A percentile compares a stretch with the other conserved stretches of the same genome.
Evolutionary conservation across 2,888 invertebrate genomes (phyloP).

Genomic region (Drosophila stalkeri): DNA sequence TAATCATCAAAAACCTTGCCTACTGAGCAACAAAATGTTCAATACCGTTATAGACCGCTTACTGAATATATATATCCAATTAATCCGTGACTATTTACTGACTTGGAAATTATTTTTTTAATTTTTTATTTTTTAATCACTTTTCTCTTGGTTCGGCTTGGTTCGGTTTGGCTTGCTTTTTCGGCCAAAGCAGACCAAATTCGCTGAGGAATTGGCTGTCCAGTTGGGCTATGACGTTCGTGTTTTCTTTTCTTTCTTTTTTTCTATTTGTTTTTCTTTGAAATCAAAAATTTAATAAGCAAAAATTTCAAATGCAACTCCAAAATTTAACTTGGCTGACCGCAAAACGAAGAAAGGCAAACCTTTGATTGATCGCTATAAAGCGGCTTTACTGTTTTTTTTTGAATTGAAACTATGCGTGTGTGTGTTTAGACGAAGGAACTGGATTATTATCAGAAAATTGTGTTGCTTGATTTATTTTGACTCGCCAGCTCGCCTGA

Average conservation of each 20-base stretch:
- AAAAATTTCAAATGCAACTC: slow-evolving; percentile 35
- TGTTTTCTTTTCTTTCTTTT: not conserved
- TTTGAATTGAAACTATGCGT: slow-evolving; percentile 43
- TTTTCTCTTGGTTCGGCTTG: not conserved
- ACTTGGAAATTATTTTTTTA: not conserved
- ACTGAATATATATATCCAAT: not conserved
- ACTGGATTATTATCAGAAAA: slow-evolving; percentile 52
- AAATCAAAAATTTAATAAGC: slow-evolving; percentile 7
- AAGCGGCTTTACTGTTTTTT: slow-evolving; percentile 40
- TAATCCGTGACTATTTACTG: not conserved
- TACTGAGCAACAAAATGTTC: slow-evolving; percentile 26
- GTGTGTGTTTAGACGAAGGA: slow-evolving; percentile 60
- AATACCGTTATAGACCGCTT: not conserved
- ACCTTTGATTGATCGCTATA: slow-evolving; percentile 31
- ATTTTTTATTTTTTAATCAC: not conserved
- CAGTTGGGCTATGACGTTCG: not conserved
- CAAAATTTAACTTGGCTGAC: slow-evolving; percentile 35
- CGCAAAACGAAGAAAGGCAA: slow-evolving; percentile 31
- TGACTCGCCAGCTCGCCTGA: slow-evolving; percentile 29
- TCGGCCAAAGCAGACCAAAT: slow-evolving; percentile 7
- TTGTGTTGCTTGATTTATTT: slow-evolving; percentile 46
- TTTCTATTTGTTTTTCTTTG: not conserved
- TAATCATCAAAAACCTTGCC: slow-evolving; percentile 36
- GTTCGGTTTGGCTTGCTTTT: not conserved
- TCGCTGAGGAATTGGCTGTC: slow-evolving; percentile 5